phyloP scores from a whole-genome alignment of 2,888 invertebrate genomes.

The Plemyria rubiginata region DNA sequence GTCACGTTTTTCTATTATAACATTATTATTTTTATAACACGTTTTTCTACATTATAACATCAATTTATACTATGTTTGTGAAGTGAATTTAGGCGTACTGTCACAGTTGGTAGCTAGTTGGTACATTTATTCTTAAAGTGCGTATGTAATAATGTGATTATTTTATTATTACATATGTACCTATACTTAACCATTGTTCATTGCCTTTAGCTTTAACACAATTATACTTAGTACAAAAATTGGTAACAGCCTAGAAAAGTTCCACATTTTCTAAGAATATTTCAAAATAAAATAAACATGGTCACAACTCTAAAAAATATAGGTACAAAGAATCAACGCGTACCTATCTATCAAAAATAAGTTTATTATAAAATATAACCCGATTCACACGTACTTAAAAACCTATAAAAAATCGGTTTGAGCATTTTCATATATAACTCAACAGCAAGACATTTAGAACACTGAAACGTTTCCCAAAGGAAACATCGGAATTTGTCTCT shows the following conservation, averaged over 20 bases:
- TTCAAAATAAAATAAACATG: neutral
- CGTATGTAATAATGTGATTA: no score
- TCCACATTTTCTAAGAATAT: neutral
- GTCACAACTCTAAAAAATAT: slow-evolving; percentile 12
- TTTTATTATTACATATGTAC: no score
- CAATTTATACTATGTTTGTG: no score
- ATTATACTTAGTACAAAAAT: neutral
- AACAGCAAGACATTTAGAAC: neutral
- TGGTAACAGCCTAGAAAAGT: slow-evolving; percentile 1
- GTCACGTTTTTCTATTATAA: neutral
- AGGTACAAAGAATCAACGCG: slow-evolving; percentile 1
- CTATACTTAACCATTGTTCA: neutral
- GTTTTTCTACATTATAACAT: no score
- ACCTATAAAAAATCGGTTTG: neutral
- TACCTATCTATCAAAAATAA: slow-evolving; percentile 17
- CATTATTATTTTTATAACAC: no score
- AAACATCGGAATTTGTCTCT: no score
- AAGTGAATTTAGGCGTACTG: no score
- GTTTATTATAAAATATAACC: neutral
- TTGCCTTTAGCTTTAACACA: neutral
- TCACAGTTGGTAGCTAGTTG: neutral
- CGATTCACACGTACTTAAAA: neutral
- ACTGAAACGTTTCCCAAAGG: no score
- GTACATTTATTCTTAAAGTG: neutral
- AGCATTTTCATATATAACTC: neutral